Base-by-base conservation (phyloP, 2,797 vertebrate genomes). In the Lithobates sylvaticus region DNA sequence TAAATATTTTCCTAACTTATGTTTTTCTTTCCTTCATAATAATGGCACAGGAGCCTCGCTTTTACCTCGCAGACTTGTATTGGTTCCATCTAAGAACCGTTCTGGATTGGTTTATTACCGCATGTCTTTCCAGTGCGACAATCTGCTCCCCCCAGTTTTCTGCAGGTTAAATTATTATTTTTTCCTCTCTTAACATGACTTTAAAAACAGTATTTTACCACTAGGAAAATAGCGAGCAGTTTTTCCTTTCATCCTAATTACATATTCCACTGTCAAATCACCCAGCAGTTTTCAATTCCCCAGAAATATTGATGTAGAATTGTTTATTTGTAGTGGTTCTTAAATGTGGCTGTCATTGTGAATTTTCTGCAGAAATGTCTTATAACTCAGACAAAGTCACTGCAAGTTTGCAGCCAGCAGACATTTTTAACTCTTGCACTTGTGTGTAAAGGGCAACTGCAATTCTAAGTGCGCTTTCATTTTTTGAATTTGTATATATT, bases 261-360 rank as follows among this genome's bases (percentile, higher is more conserved):
- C 84, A 74, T 80, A 74, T 75, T 85, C 58, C 42, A 39, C 84
- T 85, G 84, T 85, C 84, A 85, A 68, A 85, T 74, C 76, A 79
- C 23, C 84, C 70, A 75, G 70, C 84, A 75, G 84, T 54, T 79
- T 58, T 80, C 77, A 79, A 65, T 85, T 85, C 67, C 42, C 27
- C 36, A 36, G 84, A 74, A 80, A 85, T 85, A 85, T 80, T 68
- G 77, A 79, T 80, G 76, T 58, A 6, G 70, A 54, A 80, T 75
- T 85, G 76, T 85, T 85, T 85, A 79, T 85, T 78, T 84, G 83
- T 64, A 61, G 75, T 8, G 68, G 29, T 84, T 71, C 75, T 72
- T 76, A 84, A 84, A 77, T 69, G 29, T 32, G 47, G 75, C 81
- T 77, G 74, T 77, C 74, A 36, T 64, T 70, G 74, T 42, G 27